Percentiles rank a stretch among this genome's conserved stretches.
Conservation (phyloP, 2,113 vertebrate species). For the Tor tambroides region DNA sequence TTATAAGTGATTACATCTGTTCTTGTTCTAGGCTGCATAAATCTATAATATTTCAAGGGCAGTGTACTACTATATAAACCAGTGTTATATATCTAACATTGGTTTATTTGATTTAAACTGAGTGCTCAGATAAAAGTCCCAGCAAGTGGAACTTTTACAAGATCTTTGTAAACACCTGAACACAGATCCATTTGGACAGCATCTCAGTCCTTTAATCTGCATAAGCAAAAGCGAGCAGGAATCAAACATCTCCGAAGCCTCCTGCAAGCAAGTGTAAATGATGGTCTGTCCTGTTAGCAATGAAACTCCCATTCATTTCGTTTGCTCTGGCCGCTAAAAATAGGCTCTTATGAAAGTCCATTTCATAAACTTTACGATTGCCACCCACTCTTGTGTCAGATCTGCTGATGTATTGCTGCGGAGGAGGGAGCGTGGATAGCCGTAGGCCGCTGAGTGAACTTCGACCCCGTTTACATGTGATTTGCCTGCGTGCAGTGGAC, state of each 20-base stretch:
- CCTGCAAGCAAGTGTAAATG: neutral
- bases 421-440: constrained; percentile 1
- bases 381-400: constrained; percentile 4
- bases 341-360: constrained; percentile 49
- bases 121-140: neutral
- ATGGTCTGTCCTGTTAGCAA: constrained; percentile 1
- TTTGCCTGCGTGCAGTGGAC: constrained; percentile 40
- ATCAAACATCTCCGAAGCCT: constrained; percentile 32
- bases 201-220: constrained; percentile 27
- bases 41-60: neutral
- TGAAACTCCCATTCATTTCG: constrained; percentile 14
- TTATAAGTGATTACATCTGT: neutral
- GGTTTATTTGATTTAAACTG: constrained; percentile 12
- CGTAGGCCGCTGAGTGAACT: constrained; percentile 45
- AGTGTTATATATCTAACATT: neutral
- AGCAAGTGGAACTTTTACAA: constrained; percentile 1
- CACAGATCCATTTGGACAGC: neutral
- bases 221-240: constrained; percentile 6
- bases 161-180: constrained; percentile 24
- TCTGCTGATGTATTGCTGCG: constrained; percentile 26
- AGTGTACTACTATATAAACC: neutral
- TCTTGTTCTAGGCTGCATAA: neutral
- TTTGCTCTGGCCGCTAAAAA: constrained; percentile 45
- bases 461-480: constrained; percentile 48
- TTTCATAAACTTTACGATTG: constrained; percentile 48